Percentiles rank a stretch among this genome's conserved stretches.
phyloP scores from a whole-genome alignment of 2,888 invertebrate genomes.

The Oxytorus armatus region DNA sequence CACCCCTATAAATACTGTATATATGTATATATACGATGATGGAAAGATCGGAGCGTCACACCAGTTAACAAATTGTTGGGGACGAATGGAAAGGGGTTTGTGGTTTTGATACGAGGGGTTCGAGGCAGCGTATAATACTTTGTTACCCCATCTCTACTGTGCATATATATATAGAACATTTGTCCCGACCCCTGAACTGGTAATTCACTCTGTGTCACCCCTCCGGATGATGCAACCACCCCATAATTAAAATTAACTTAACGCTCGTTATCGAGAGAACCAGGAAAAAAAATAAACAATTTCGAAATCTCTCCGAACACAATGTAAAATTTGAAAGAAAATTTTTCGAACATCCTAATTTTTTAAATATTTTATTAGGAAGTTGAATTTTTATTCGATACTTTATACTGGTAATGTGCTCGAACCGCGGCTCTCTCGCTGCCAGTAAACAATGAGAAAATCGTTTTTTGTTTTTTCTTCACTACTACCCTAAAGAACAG shows the following conservation, averaged over 20 bases:
- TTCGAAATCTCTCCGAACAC: not conserved
- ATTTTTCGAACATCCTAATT: no score
- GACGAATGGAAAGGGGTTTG: constrained; percentile 79
- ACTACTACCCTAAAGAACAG: not conserved
- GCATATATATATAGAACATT: constrained; percentile 30
- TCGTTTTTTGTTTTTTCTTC: not conserved
- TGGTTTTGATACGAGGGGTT: constrained; percentile 78
- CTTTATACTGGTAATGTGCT: not conserved
- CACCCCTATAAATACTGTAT: no score
- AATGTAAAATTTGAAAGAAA: not conserved
- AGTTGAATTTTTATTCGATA: no score
- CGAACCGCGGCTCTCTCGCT: not conserved
- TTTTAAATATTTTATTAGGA: no score
- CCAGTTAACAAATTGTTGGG: constrained; percentile 83
- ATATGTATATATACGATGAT: not conserved
- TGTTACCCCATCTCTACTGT: constrained; percentile 81
- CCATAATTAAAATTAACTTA: constrained; percentile 81
- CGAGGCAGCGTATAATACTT: constrained; percentile 81
- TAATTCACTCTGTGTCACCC: constrained; percentile 61
- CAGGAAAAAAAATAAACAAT: constrained; percentile 8
- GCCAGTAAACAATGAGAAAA: not conserved
- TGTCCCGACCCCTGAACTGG: constrained; percentile 60
- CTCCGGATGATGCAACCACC: constrained; percentile 70
- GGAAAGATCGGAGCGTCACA: constrained; percentile 61
- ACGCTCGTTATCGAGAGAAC: constrained; percentile 57